phyloP scores from a whole-genome alignment of 2,888 invertebrate genomes.

The Prosapia bicincta region DNA sequence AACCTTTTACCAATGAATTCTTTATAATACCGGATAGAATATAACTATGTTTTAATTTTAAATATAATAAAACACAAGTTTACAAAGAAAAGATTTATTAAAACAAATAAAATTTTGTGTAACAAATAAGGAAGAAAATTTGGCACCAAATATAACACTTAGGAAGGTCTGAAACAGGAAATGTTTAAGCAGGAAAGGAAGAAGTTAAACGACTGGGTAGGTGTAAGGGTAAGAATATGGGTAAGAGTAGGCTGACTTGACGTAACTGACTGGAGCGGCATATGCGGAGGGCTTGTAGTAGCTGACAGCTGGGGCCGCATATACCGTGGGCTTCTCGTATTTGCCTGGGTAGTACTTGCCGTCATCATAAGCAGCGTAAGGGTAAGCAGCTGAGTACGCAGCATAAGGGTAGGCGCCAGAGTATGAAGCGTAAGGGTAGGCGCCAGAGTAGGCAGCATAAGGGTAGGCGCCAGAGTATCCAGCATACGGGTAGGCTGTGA shows the following conservation, averaged over 20 bases:
- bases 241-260: constrained; percentile 18
- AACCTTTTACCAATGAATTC: too few species aligned
- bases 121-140: neutral
- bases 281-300: constrained; percentile 2
- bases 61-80: neutral
- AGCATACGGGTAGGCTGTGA: constrained; percentile 1
- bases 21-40: too few species aligned
- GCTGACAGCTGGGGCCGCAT: neutral
- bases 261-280: constrained; percentile 18
- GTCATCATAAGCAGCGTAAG: constrained; percentile 27
- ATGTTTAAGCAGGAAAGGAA: neutral
- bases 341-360: constrained; percentile 30
- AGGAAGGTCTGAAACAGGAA: neutral
- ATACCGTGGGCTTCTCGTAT: constrained; percentile 17
- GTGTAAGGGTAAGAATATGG: constrained; percentile 28
- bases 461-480: constrained; percentile 14
- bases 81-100: neutral
- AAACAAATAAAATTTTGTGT: neutral
- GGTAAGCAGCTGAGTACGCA: constrained; percentile 20
- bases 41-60: too few species aligned
- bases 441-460: constrained; percentile 16
- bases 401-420: neutral
- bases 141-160: neutral
- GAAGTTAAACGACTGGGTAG: constrained; percentile 5
- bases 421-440: constrained; percentile 3